phyloP scores from a whole-genome alignment of 2,888 invertebrate genomes.

The Nebria brevicollis region DNA sequence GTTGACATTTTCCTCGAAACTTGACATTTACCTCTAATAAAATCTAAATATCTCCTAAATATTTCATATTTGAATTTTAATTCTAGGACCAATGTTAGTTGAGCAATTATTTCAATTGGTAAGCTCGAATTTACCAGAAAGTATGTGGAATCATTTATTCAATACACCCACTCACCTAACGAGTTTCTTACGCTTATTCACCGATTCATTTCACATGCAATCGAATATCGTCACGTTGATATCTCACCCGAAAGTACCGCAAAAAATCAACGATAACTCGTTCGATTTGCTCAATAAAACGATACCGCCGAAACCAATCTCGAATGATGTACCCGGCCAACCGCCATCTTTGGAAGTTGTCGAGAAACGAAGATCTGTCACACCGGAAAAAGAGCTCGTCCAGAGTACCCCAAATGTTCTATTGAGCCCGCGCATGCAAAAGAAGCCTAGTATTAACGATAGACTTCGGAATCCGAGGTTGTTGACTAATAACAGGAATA shows the following conservation, averaged over 20 bases:
- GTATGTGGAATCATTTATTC: conserved; percentile 82
- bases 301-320: conserved; percentile 50
- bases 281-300: conserved; percentile 51
- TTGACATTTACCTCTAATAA: not conserved
- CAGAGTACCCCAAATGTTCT: not conserved
- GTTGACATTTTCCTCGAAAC: not conserved
- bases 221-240: conserved; percentile 89
- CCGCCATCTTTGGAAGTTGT: not conserved
- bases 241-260: conserved; percentile 77
- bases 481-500: not conserved
- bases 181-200: conserved; percentile 91
- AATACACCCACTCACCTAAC: conserved; percentile 90
- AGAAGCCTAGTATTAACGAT: conserved; percentile 34
- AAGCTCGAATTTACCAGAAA: conserved; percentile 67
- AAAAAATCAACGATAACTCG: conserved; percentile 54
- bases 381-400: conserved; percentile 28
- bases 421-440: conserved; percentile 32
- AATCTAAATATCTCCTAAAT: not conserved
- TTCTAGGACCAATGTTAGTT: conserved; percentile 77
- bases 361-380: conserved; percentile 29
- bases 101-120: conserved; percentile 88
- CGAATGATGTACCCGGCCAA: conserved; percentile 50
- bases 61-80: conserved; percentile 17
- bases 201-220: conserved; percentile 94
- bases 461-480: conserved; percentile 32